These are phyloP conservation scores for Diarsia mendica DNA, from an alignment of 2,888 invertebrate genomes.

Conservation along the genomic window DNA sequence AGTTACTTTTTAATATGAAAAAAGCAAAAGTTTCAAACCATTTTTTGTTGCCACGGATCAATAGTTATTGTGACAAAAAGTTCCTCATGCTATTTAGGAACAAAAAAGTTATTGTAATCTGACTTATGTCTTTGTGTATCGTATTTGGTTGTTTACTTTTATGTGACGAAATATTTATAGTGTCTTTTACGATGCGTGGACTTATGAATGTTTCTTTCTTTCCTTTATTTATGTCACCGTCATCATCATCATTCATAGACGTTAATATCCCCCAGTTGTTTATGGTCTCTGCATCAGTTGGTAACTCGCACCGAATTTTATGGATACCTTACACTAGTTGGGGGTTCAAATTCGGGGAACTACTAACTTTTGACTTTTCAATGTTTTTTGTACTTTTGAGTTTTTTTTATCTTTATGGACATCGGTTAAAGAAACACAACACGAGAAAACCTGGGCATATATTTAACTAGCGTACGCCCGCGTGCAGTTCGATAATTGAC, in stretches of 20 bases:
- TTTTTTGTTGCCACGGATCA: neutral
- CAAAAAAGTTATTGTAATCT: conserved; percentile 16
- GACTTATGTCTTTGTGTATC: conserved; percentile 7
- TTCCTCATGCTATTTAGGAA: neutral
- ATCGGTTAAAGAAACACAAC: neutral
- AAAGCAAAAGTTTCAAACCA: neutral
- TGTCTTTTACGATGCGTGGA: conserved; percentile 19
- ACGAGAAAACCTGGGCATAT: neutral
- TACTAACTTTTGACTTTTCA: neutral
- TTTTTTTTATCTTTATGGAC: neutral
- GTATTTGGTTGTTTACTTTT: conserved; percentile 9
- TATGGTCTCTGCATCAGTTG: neutral
- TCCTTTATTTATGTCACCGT: neutral
- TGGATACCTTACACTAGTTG: neutral
- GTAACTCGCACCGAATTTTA: neutral
- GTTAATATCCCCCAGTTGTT: neutral
- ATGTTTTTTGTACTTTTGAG: neutral
- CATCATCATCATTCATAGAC: conserved; percentile 8
- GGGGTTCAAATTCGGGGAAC: neutral
- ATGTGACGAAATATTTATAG: conserved; percentile 38
- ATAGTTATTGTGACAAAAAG: conserved; percentile 7
- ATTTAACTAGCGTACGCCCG: no score
- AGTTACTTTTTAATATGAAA: neutral
- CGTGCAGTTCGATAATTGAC: no score
- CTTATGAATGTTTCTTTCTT: conserved; percentile 6